phyloP scores from a whole-genome alignment of 2,888 invertebrate species.

The Cacoxenus indagator region DNA sequence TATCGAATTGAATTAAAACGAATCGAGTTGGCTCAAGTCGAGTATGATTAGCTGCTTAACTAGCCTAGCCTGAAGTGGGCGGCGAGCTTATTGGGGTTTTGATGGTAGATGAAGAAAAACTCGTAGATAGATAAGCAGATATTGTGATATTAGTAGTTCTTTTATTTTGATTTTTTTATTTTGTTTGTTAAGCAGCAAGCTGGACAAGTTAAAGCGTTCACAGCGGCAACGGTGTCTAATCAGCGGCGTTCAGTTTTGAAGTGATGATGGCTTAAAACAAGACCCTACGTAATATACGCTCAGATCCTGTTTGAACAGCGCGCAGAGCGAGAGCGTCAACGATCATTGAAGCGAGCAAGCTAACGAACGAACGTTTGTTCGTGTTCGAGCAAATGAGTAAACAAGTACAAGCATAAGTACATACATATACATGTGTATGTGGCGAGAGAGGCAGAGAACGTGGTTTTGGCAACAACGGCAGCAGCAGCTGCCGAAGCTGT shows the following conservation, averaged over 20 bases:
- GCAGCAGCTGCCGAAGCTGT: slow-evolving; percentile 7
- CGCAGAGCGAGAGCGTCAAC: slow-evolving; percentile 21
- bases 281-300: slow-evolving; percentile 65
- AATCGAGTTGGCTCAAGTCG: slow-evolving; percentile 30
- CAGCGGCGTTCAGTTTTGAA: slow-evolving; percentile 54
- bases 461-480: neutral
- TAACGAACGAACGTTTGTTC: neutral
- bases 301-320: slow-evolving; percentile 65
- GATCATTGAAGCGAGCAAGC: neutral
- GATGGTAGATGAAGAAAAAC: neutral
- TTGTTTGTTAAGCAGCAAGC: neutral
- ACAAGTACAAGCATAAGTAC: neutral
- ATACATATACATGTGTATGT: neutral
- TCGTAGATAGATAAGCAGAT: slow-evolving; percentile 21
- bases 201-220: neutral
- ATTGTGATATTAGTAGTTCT: slow-evolving; percentile 1
- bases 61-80: too few species aligned
- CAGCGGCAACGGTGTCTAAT: slow-evolving; percentile 41
- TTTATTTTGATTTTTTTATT: neutral
- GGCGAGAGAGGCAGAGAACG: too few species aligned
- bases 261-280: slow-evolving; percentile 68
- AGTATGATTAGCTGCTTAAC: neutral
- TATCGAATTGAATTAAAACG: too few species aligned
- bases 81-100: too few species aligned
- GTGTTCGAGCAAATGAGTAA: neutral